Percentiles rank a stretch among this genome's conserved stretches.
Evolutionary conservation across 2,888 invertebrate genomes (phyloP).

Genomic region (Ichneumon xanthorius): DNA sequence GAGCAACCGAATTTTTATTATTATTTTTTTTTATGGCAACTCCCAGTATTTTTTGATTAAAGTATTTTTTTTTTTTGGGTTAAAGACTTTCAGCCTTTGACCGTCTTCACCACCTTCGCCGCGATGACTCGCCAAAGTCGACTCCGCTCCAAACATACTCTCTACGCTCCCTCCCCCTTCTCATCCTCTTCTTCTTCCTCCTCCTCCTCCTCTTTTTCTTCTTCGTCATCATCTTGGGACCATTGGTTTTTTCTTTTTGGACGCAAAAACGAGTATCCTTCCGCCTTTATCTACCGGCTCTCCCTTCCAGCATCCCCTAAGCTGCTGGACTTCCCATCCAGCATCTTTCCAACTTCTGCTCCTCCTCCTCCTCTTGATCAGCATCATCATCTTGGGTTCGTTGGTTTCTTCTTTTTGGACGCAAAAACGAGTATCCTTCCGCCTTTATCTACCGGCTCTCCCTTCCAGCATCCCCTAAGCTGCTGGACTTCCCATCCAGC

Average conservation of each 20-base stretch:
- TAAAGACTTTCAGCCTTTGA: constrained; percentile 46
- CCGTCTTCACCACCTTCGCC: constrained; percentile 37
- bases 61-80: not conserved
- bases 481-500: not conserved
- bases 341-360: constrained; percentile 27
- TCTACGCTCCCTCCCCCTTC: too few relatives aligned
- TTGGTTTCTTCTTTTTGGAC: too few relatives aligned
- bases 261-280: not conserved
- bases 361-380: not conserved
- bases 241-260: too few relatives aligned
- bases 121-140: constrained; percentile 35
- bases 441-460: constrained; percentile 13
- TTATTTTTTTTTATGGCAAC: not conserved
- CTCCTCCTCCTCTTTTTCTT: too few relatives aligned
- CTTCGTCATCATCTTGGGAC: too few relatives aligned
- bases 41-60: too few relatives aligned
- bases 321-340: constrained; percentile 1
- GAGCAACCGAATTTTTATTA: too few relatives aligned
- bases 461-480: not conserved
- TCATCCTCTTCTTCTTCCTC: not conserved
- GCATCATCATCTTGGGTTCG: too few relatives aligned
- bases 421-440: not conserved
- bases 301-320: not conserved
- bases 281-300: constrained; percentile 22
- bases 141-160: not conserved